Conservation (phyloP, 2,113 vertebrate species). For the Cebus imitator region DNA sequence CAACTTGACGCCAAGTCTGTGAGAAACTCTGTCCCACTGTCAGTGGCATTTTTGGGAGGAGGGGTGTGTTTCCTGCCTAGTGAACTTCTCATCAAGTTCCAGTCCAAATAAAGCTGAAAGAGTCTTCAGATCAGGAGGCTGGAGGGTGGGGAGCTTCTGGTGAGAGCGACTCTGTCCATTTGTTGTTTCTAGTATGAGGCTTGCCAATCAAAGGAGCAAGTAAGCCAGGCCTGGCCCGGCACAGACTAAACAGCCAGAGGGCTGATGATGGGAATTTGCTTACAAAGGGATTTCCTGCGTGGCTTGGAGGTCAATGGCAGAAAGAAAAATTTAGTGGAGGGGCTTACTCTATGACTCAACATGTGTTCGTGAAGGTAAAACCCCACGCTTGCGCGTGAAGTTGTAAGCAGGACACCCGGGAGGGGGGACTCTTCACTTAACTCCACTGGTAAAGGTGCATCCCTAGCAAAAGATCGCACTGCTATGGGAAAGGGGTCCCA, state of each 20-base stretch:
- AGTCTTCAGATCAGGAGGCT: slow-evolving; percentile 65
- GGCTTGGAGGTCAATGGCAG: slow-evolving; percentile 79
- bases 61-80: slow-evolving; percentile 80
- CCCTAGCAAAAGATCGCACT: too few relatives aligned
- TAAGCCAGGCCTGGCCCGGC: slow-evolving; percentile 76
- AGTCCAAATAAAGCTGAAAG: slow-evolving; percentile 84
- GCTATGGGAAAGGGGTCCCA: too few relatives aligned
- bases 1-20: slow-evolving; percentile 62
- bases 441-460: background rate
- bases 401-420: background rate
- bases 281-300: slow-evolving; percentile 84
- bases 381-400: slow-evolving; percentile 27
- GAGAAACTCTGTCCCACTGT: slow-evolving; percentile 79
- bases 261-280: slow-evolving; percentile 83
- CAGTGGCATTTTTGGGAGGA: slow-evolving; percentile 70
- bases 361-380: slow-evolving; percentile 34
- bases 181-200: slow-evolving; percentile 82
- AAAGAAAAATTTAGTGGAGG: slow-evolving; percentile 62
- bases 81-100: slow-evolving; percentile 80
- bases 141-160: slow-evolving; percentile 69
- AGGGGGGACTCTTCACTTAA: background rate
- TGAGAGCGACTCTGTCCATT: slow-evolving; percentile 78
- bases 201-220: slow-evolving; percentile 85
- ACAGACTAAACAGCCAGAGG: slow-evolving; percentile 86
- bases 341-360: background rate